Base-by-base conservation (phyloP, 2,113 vertebrate species). In the Cathartes aura region DNA sequence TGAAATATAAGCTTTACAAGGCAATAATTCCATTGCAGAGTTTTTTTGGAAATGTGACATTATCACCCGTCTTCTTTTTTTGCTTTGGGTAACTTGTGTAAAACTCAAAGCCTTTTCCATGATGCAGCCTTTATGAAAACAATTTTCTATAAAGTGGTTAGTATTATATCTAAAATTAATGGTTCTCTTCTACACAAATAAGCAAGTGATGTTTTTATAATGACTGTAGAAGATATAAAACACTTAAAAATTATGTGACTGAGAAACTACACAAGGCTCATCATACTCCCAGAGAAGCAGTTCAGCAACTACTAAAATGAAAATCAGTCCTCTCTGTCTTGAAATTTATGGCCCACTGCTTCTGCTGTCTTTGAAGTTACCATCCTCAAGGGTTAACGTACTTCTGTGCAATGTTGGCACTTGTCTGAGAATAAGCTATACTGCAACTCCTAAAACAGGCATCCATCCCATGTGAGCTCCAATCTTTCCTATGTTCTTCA, bases 351-450 rank as follows among this genome's bases (percentile, higher is more conserved):
- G 66, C 18, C 47, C 24, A 30, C 73, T 68, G 43, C 47, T 86
- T 94, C 86, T 97, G 32, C 62, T 95, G 34, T 94, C 78, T 94
- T 92, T 95, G 90, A 97, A 96, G 76, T 90, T 73, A 75, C 22
- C 50, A 90, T 82, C 58, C 38, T 93, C 40, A 68, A 74, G n/a
- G 34, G 56, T 93, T 76, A 92, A 50, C 13, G n/a, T 76, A 74
- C 52, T 97, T 92, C 72, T 86, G 42, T 74, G 62, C 71, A 92
- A 43, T 43, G 48, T 70, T n/a, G 16, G 68, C 68, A 78, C 66
- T 75, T 6, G 0, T 58, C 74, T 82, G 60, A 89, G 56, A 26
- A 87, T 15, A 93, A 52, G n/a, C 47, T 94, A 58, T 48, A 73
- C 55, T 43, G 14, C 60, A 96, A 66, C 15, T 76, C n/a, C 67